A percentile compares a stretch with the other conserved stretches of the same genome.
phyloP scores from a whole-genome alignment of 2,113 vertebrate species.

The Calidris pygmaea region DNA sequence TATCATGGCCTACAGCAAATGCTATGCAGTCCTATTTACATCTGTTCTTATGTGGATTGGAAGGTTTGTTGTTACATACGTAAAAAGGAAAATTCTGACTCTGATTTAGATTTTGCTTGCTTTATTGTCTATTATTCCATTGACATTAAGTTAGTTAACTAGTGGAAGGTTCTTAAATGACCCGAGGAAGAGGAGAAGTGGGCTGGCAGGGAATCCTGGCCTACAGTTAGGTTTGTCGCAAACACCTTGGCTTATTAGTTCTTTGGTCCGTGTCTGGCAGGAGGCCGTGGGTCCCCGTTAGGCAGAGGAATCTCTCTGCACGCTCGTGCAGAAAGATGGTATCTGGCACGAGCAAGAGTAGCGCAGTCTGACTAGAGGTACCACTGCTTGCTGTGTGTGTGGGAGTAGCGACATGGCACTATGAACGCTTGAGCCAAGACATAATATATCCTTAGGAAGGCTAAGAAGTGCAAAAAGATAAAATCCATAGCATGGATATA shows the following conservation, averaged over 20 bases:
- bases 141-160: neutral
- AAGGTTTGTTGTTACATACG: neutral
- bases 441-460: neutral
- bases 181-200: neutral
- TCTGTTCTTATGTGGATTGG: neutral
- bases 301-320: neutral
- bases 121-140: neutral
- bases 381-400: accelerated
- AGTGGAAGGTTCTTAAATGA: neutral
- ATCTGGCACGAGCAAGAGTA: neutral
- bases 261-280: neutral
- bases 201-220: neutral
- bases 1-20: neutral
- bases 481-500: neutral
- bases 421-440: neutral
- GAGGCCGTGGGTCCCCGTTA: neutral
- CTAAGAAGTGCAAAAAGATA: neutral
- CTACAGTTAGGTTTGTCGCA: neutral
- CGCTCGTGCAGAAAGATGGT: accelerated
- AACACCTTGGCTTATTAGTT: neutral
- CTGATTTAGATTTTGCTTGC: neutral
- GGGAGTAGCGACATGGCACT: neutral
- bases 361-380: neutral
- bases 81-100: neutral
- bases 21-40: neutral